These are phyloP conservation scores for Cochlearius cochlearius DNA, from an alignment of 2,113 vertebrate genomes.

Conservation along the genomic window DNA sequence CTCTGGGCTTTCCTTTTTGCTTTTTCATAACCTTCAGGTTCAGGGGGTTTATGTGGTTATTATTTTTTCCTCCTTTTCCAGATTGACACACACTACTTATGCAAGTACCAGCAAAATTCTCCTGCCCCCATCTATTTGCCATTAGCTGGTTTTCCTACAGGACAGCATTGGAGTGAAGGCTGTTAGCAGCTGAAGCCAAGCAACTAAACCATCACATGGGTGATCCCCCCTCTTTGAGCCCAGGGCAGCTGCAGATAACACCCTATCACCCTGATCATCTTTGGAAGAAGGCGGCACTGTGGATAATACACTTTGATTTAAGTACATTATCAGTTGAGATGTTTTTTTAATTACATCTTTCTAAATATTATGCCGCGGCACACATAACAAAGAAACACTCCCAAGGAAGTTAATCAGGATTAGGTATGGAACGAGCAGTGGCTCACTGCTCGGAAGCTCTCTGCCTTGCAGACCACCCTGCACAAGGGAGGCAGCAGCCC, in stretches of 20 bases:
- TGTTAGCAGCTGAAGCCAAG: not conserved
- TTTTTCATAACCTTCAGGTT: not conserved
- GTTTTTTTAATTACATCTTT: not conserved
- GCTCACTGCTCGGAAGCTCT: not conserved
- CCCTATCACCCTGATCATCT: not conserved
- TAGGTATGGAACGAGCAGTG: not conserved
- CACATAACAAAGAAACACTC: not conserved
- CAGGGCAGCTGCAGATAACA: fast-evolving
- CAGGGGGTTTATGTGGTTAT: not conserved
- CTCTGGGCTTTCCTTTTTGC: not conserved
- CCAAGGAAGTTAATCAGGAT: not conserved
- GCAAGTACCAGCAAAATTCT: not conserved
- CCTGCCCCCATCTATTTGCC: not conserved
- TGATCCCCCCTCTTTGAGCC: not conserved
- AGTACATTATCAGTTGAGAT: not conserved
- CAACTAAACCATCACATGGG: not conserved
- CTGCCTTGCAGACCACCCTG: not conserved
- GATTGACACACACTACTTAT: not conserved
- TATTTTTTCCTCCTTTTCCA: not conserved
- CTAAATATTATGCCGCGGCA: fast-evolving
- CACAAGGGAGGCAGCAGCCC: not conserved
- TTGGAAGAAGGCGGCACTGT: not conserved
- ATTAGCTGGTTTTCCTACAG: fast-evolving
- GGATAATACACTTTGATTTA: not conserved
- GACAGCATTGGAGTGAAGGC: not conserved